Evolutionary conservation across 1,140 invertebrate species (phyloP).

Genomic region (Neelides sp.): DNA sequence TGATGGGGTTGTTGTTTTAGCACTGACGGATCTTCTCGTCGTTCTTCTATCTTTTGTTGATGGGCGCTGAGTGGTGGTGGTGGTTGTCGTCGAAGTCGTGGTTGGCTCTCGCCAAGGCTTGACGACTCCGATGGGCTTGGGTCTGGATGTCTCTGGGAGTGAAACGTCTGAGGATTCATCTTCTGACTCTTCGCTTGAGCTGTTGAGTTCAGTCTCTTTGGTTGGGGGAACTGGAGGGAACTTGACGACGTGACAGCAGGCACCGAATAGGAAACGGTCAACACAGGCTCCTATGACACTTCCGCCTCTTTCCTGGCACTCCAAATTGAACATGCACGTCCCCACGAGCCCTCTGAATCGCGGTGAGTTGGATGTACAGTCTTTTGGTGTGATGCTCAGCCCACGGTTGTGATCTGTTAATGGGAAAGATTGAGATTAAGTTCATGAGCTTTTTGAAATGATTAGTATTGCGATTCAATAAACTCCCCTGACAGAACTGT

Average conservation of each 20-base stretch:
- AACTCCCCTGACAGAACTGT: too few relatives aligned
- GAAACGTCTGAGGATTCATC: not conserved
- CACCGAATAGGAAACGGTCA: conserved; percentile 80
- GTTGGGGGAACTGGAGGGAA: conserved; percentile 6
- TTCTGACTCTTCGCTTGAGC: not conserved
- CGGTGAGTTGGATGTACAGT: conserved; percentile 18
- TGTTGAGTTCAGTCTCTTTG: not conserved
- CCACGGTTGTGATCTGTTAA: conserved; percentile 12
- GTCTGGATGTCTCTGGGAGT: too few relatives aligned
- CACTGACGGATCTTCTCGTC: not conserved
- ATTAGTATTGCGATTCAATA: too few relatives aligned
- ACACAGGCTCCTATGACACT: conserved; percentile 76
- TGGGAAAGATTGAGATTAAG: too few relatives aligned
- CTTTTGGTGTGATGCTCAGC: conserved; percentile 24
- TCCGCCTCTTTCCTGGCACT: conserved; percentile 65
- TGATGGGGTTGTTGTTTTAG: not conserved
- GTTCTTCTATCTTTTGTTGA: not conserved
- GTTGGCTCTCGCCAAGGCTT: not conserved
- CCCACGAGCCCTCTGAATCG: conserved; percentile 35
- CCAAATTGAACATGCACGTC: conserved; percentile 90
- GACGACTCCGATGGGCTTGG: too few relatives aligned
- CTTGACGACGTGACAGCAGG: conserved; percentile 64
- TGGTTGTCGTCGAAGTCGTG: not conserved
- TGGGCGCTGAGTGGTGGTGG: too few relatives aligned
- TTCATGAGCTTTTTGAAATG: too few relatives aligned